Conservation (phyloP, 2,888 invertebrate genomes). For the Agrotis exclamationis region DNA sequence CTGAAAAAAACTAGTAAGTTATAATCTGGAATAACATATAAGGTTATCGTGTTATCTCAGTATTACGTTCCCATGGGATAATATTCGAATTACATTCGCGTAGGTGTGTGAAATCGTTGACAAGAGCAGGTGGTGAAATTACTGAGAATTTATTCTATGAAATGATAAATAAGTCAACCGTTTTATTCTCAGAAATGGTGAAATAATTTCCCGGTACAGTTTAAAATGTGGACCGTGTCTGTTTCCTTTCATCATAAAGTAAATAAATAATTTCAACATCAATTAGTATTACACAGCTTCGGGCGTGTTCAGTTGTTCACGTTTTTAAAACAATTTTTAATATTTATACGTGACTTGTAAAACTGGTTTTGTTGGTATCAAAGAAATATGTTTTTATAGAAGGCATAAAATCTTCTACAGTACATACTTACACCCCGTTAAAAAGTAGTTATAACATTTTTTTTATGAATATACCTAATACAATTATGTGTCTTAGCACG, state of each 20-base stretch:
- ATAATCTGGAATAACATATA: too few relatives aligned
- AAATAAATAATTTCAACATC: slow-evolving; percentile 22
- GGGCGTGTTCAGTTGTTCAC: neutral
- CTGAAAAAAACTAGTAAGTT: too few relatives aligned
- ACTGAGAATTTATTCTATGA: neutral
- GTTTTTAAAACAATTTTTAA: neutral
- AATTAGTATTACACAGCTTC: neutral
- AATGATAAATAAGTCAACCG: neutral
- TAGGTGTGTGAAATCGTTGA: too few relatives aligned
- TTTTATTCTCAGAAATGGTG: slow-evolving; percentile 1
- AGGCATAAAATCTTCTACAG: too few relatives aligned
- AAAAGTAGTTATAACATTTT: too few relatives aligned
- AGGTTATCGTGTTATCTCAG: too few relatives aligned
- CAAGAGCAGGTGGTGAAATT: neutral
- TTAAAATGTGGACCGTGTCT: neutral
- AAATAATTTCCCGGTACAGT: neutral
- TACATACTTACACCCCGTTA: too few relatives aligned
- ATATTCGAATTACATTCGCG: too few relatives aligned
- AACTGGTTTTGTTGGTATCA: neutral
- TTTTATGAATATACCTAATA: too few relatives aligned
- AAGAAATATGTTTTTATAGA: neutral
- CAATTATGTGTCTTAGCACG: neutral
- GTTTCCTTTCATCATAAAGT: slow-evolving; percentile 20
- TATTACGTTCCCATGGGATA: too few relatives aligned
- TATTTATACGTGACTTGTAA: neutral